Conservation (phyloP, 2,113 vertebrate species). For the Gracilinanus agilis region DNA sequence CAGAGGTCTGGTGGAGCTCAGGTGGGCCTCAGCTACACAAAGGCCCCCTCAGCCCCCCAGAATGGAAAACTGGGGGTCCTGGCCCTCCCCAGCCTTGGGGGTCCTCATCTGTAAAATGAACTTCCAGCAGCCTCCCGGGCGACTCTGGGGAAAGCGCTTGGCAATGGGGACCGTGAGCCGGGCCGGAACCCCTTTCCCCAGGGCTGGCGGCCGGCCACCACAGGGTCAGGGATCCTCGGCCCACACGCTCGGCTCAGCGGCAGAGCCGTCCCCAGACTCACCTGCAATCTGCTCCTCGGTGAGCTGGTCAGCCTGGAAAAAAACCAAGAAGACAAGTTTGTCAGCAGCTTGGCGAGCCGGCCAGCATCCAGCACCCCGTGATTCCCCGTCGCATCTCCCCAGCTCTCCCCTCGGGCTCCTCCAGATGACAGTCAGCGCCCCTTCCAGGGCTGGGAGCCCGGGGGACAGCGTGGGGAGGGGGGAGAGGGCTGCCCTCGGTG, state of each 20-base stretch:
- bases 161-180: too few relatives aligned
- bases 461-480: too few relatives aligned
- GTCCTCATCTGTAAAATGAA: neutral
- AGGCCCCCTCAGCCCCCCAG: neutral
- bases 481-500: too few relatives aligned
- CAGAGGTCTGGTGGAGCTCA: neutral
- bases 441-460: too few relatives aligned
- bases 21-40: neutral
- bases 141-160: too few relatives aligned
- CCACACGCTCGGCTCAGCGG: neutral
- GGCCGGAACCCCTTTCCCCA: neutral
- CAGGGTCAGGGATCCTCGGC: neutral
- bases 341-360: neutral
- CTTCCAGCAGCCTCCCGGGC: too few relatives aligned
- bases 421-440: too few relatives aligned
- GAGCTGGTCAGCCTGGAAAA: constrained; percentile 92
- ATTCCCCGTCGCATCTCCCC: too few relatives aligned
- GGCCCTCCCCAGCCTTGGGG: neutral
- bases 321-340: constrained; percentile 50
- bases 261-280: constrained; percentile 75
- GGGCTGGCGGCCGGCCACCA: neutral
- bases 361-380: too few relatives aligned
- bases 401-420: too few relatives aligned
- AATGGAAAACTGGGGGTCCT: neutral
- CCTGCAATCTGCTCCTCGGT: constrained; percentile 95